A percentile compares a stretch with the other conserved stretches of the same genome.
Conservation (phyloP, 1,140 invertebrate genomes). For the Ruditapes philippinarum region DNA sequence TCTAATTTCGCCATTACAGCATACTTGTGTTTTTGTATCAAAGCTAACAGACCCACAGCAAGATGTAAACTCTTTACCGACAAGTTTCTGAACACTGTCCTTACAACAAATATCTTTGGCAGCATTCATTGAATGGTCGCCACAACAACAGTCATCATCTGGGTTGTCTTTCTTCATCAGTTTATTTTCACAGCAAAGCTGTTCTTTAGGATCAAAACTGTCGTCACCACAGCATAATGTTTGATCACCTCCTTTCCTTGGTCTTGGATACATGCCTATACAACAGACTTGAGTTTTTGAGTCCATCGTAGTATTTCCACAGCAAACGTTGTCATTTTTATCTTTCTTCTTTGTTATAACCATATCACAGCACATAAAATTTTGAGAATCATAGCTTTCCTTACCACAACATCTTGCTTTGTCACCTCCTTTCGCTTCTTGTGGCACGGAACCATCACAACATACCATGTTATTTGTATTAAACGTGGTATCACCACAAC, state of each 20-base stretch:
- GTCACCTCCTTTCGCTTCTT: slow-evolving; percentile 38
- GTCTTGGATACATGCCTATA: slow-evolving; percentile 32
- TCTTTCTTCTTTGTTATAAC: slow-evolving; percentile 47
- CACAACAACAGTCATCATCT: slow-evolving; percentile 60
- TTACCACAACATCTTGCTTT: slow-evolving; percentile 54
- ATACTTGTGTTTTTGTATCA: slow-evolving; percentile 43
- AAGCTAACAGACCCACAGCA: slow-evolving; percentile 54
- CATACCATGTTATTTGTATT: slow-evolving; percentile 58
- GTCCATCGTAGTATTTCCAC: slow-evolving; percentile 61
- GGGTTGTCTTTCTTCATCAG: slow-evolving; percentile 48
- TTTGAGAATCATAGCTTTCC: slow-evolving; percentile 53
- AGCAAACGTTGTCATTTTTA: slow-evolving; percentile 48
- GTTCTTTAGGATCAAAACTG: slow-evolving; percentile 46
- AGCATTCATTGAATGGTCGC: slow-evolving; percentile 30
- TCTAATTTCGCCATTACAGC: slow-evolving; percentile 58
- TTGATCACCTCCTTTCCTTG: slow-evolving; percentile 23
- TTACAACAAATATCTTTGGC: slow-evolving; percentile 51
- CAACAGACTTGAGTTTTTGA: slow-evolving; percentile 50
- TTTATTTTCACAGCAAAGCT: slow-evolving; percentile 50
- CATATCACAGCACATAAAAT: slow-evolving; percentile 51
- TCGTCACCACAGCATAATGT: slow-evolving; percentile 60
- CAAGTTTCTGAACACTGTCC: slow-evolving; percentile 39
- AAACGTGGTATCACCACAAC: slow-evolving; percentile 64
- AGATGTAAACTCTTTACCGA: slow-evolving; percentile 40
- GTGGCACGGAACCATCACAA: slow-evolving; percentile 58